Evolutionary conservation across 1,140 invertebrate genomes (phyloP).

Genomic region (Trichonephila inaurata): DNA sequence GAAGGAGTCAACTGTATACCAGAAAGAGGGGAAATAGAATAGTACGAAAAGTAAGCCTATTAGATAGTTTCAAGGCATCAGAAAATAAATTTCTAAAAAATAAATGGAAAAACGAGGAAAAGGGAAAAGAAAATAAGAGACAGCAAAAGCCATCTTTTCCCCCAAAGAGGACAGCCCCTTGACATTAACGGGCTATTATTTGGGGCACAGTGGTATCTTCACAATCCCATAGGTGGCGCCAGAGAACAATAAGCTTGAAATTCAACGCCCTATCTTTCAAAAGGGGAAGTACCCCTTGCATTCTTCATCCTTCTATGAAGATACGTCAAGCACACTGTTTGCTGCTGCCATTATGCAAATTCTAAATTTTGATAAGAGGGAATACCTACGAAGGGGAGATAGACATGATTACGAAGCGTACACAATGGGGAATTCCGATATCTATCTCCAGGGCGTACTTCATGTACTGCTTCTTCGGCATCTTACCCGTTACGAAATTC

Average conservation of each 20-base stretch:
- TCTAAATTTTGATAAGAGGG: constrained; percentile 11
- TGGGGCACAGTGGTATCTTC: background rate
- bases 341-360: constrained; percentile 56
- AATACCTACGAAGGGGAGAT: background rate
- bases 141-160: constrained; percentile 61
- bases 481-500: background rate
- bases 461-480: constrained; percentile 9
- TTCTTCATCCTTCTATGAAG: constrained; percentile 43
- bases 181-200: constrained; percentile 71
- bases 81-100: constrained; percentile 49
- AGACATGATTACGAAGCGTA: background rate
- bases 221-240: constrained; percentile 53
- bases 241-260: constrained; percentile 62
- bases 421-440: constrained; percentile 36
- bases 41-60: constrained; percentile 51
- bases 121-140: constrained; percentile 58
- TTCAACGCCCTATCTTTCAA: constrained; percentile 55
- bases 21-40: background rate
- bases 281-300: constrained; percentile 34
- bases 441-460: constrained; percentile 16
- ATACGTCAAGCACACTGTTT: constrained; percentile 55
- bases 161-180: constrained; percentile 62
- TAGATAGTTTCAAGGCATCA: constrained; percentile 36
- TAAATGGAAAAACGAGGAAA: constrained; percentile 44
- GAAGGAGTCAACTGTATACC: background rate